Base-by-base conservation (phyloP, 2,888 invertebrate genomes). In the Drosophila emarginata region DNA sequence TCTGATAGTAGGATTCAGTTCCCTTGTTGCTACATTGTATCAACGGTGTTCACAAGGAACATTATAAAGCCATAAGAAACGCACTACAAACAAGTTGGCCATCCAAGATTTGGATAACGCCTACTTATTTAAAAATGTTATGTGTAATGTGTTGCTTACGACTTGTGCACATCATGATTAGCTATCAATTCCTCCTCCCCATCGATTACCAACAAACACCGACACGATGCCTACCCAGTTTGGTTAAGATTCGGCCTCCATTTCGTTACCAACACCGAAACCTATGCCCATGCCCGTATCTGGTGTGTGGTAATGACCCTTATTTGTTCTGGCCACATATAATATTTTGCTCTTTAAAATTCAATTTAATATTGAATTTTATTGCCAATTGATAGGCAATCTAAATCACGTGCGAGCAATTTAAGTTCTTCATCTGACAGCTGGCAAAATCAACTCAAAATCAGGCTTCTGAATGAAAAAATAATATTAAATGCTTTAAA, bases 21-120 rank as follows among this genome's bases (percentile, higher is more conserved):
- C 64, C 54, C 51, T 52, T 57, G 51, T 57, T 61, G 40, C 57
- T 53, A 69, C 69, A 69, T 58, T 69, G 69, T 71, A 59, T 54
- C 56, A 21, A 32, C 14, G 52, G 39, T 76, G 72, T 71, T 65
- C 67, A 69, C 63, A 68, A 74, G 56, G 72, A 72, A 32, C 61
- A 75, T 84, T 80, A 82, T 82, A 79, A 87, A 87, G 82, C 81
- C 79, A 87, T 82, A 87, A 87, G 57, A 68, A 66, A 26, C n/a
- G 50, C 68, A 72, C 59, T 74, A 68, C 68, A 71, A 78, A 69
- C 79, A 64, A 74, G 74, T 74, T 79, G 70, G 57, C 28, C 70
- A 52, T 54, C 18, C 36, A 18, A n/a, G n/a, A 69, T 54, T 63
- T 60, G 37, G 64, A 67, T 37, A 61, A 74, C 80, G 84, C 80